A percentile compares a stretch with the other conserved stretches of the same genome.
Conservation (phyloP, 2,113 vertebrate genomes). For the Tragelaphus imberbis region DNA sequence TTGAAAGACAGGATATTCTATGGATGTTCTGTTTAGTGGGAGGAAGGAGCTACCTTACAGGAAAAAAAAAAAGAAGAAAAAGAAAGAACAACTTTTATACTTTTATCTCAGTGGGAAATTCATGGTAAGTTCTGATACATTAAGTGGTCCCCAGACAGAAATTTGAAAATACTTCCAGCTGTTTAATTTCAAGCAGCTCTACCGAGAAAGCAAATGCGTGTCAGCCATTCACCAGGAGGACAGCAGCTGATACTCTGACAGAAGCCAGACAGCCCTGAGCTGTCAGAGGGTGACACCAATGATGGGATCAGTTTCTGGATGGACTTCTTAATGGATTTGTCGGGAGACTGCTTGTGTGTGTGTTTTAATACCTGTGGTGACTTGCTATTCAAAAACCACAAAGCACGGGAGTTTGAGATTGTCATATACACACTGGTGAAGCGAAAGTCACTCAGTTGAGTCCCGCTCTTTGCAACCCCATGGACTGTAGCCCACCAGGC, state of each 20-base stretch:
- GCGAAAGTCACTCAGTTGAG: not conserved
- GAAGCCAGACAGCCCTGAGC: not conserved
- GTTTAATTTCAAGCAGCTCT: not conserved
- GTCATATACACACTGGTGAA: not conserved
- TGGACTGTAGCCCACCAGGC: not conserved
- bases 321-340: not conserved
- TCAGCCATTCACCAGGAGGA: not conserved
- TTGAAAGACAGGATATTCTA: not conserved
- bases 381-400: not conserved
- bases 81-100: not conserved
- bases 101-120: conserved; percentile 4
- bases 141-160: conserved; percentile 15
- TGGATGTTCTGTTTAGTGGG: not conserved
- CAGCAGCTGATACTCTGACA: not conserved
- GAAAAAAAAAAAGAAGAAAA: not conserved
- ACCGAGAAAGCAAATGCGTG: not conserved
- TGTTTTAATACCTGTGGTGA: not conserved
- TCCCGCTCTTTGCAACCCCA: not conserved
- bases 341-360: not conserved
- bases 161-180: conserved; percentile 33
- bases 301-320: not conserved
- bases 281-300: fast-evolving
- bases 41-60: not conserved
- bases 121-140: not conserved
- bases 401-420: not conserved